phyloP scores from a whole-genome alignment of 2,113 vertebrate genomes.

The Nesoenas mayeri region DNA sequence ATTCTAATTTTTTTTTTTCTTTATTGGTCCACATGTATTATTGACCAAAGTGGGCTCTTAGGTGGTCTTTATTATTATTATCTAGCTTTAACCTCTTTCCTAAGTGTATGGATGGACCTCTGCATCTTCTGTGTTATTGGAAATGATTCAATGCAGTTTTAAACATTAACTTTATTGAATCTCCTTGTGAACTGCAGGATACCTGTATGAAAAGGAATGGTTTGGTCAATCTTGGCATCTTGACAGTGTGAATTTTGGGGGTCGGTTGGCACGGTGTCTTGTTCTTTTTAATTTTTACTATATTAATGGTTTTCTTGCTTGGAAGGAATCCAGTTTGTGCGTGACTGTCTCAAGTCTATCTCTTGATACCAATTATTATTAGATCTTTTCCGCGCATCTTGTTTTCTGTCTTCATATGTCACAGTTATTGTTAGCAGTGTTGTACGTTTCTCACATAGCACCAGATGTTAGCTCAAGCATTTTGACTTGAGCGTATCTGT shows the following conservation, averaged over 20 bases:
- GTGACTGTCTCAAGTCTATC: not conserved
- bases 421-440: not conserved
- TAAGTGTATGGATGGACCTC: not conserved
- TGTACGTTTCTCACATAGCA: not conserved
- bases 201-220: not conserved
- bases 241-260: not conserved
- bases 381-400: not conserved
- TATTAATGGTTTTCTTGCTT: not conserved
- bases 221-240: not conserved
- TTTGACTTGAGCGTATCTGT: not conserved
- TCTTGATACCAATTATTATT: not conserved
- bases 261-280: not conserved
- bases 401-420: not conserved
- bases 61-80: not conserved
- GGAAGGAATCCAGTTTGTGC: not conserved
- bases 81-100: not conserved
- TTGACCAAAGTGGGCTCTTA: not conserved
- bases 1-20: not conserved
- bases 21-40: not conserved
- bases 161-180: not conserved
- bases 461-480: not conserved
- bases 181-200: not conserved
- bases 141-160: not conserved
- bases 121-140: not conserved
- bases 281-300: too few species aligned